These are phyloP conservation scores for Thymelicus lineola DNA, from an alignment of 2,888 invertebrate genomes.

Conservation along the genomic window DNA sequence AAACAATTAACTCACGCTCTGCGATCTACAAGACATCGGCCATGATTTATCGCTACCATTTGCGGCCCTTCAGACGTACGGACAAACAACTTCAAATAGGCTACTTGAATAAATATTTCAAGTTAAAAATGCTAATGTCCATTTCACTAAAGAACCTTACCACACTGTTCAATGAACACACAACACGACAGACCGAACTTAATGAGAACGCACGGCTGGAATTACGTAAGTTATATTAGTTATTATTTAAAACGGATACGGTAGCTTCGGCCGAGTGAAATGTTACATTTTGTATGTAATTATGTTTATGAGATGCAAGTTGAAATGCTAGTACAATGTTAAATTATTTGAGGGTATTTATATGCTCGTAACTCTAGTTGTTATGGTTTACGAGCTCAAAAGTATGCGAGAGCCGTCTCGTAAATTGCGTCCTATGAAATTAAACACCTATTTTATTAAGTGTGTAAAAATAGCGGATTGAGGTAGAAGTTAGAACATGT, in stretches of 20 bases:
- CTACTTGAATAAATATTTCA: slow-evolving; percentile 75
- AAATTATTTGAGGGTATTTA: slow-evolving; percentile 35
- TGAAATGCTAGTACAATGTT: slow-evolving; percentile 34
- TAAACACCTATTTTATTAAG: slow-evolving; percentile 26
- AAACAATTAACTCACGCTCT: slow-evolving; percentile 42
- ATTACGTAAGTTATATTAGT: slow-evolving; percentile 27
- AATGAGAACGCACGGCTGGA: slow-evolving; percentile 19
- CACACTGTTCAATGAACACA: slow-evolving; percentile 4
- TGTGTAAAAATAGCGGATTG: not conserved
- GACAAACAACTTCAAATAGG: slow-evolving; percentile 66
- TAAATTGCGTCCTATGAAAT: slow-evolving; percentile 25
- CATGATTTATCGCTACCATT: slow-evolving; percentile 58
- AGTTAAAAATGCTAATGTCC: slow-evolving; percentile 60
- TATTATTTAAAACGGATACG: slow-evolving; percentile 47
- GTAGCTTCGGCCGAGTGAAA: slow-evolving; percentile 53
- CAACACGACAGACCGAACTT: not conserved
- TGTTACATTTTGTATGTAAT: slow-evolving; percentile 51
- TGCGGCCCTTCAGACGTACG: slow-evolving; percentile 59
- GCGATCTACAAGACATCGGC: slow-evolving; percentile 48
- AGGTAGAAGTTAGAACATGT: not conserved
- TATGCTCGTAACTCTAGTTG: slow-evolving; percentile 31
- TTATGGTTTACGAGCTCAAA: slow-evolving; percentile 36
- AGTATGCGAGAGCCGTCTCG: slow-evolving; percentile 30
- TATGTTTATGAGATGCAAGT: slow-evolving; percentile 52
- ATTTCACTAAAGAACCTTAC: not conserved